Percentiles rank a stretch among this genome's conserved stretches.
Conservation (phyloP, 2,888 invertebrate genomes). For the Troglohyphantes excavatus region DNA sequence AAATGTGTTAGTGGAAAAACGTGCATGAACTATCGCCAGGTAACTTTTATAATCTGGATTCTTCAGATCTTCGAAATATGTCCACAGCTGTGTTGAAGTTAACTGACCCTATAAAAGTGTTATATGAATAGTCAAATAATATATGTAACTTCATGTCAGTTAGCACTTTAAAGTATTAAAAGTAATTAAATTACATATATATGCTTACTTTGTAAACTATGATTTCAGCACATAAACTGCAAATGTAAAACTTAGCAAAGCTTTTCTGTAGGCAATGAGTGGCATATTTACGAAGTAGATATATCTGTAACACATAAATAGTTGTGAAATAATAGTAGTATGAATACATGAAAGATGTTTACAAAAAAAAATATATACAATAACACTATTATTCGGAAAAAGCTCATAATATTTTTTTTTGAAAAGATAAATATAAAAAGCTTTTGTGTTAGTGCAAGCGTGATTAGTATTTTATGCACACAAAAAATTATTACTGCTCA, state of each 20-base stretch:
- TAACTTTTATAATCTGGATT: conserved; percentile 91
- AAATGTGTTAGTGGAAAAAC: conserved; percentile 99
- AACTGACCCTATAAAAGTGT: conserved; percentile 89
- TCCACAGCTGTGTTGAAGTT: conserved; percentile 96
- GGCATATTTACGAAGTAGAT: conserved; percentile 95
- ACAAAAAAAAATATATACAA: too few species aligned
- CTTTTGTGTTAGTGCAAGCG: too few species aligned
- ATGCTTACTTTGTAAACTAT: conserved; percentile 92
- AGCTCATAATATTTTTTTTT: too few species aligned
- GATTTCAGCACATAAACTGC: conserved; percentile 93
- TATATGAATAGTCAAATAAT: neutral
- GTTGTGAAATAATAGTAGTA: too few species aligned
- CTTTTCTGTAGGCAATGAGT: conserved; percentile 91
- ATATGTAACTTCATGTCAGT: neutral
- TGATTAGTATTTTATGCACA: too few species aligned
- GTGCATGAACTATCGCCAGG: conserved; percentile 97
- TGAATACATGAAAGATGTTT: too few species aligned
- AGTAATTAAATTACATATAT: neutral
- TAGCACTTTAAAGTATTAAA: neutral
- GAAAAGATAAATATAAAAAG: too few species aligned
- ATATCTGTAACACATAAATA: conserved; percentile 86
- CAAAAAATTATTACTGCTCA: too few species aligned
- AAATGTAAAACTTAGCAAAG: conserved; percentile 94
- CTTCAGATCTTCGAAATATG: conserved; percentile 87
- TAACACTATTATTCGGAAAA: too few species aligned